Evolutionary conservation across 2,888 invertebrate species (phyloP), one percentile per base, ranked within the genome.

Genomic region (Orgyia antiqua): DNA sequence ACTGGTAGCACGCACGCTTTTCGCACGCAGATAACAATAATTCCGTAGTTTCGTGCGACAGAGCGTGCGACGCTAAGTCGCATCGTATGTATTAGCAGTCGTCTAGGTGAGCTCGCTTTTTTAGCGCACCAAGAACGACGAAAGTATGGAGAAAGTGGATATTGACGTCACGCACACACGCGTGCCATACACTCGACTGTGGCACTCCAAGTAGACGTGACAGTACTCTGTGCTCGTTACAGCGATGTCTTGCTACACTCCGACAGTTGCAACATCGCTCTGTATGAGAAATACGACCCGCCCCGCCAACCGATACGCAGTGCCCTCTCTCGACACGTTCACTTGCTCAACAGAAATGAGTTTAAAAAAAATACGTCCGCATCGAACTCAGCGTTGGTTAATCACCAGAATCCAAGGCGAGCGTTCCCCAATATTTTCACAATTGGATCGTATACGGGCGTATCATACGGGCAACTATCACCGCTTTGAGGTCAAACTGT

Each of bases 141-240:
- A 86, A 86, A 86, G 86, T 86, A 78, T 74, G 73, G 86, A 80
- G 86, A 86, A 86, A 86, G 86, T 86, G 83, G 76, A 62, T 69
- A 76, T 78, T 78, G 76, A 83, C 84, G 84, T 84, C 80, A 84
- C 80, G 37, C 83, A 80, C 80, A 80, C 83, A 76, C 77, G 75
- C 74, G 71, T 67, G 66, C 63, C 46, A 40, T 51, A 54, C 62
- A 52, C 47, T 42, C 50, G 42, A 30, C 42, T 4, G 4, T 15
- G 15, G 6, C 15, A 34, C 45, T 34, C 39, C 47, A 45, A 49
- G 49, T 44, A 57, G 48, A 58, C 63, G 66, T 58, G 64, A 50
- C 66, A 52, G 60, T 70, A 64, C 66, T 68, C 74, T 68, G 71
- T 66, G 61, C 71, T 55, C 68, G 68, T 66, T 69, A 71, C 67